Base-by-base conservation (phyloP, 2,888 invertebrate genomes). In the Melipona beecheii region DNA sequence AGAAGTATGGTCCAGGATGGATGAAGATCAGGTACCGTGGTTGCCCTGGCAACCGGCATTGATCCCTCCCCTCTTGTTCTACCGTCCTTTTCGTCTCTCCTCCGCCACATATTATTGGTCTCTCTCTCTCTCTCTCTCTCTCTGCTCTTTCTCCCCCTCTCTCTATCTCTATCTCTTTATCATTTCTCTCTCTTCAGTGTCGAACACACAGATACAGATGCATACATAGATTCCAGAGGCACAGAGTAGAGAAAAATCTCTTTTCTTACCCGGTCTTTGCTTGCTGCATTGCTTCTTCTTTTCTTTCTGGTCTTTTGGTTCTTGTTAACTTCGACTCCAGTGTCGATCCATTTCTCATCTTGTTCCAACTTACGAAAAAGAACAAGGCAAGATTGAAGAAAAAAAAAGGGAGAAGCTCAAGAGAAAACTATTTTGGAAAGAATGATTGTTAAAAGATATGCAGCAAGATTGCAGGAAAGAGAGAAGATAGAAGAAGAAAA, bases 1-100 rank as follows among this genome's bases (percentile, higher is more conserved):
- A 90, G 90, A 83, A 80, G 83, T 69, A 81, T 79, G 89, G 89
- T 90, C 87, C 89, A 92, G 92, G 91, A 92, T 91, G 90, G 87
- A 92, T 90, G 91, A 92, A 93, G 93, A 93, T 92, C 91, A 91
- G 92, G 92, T 91, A 91, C 90, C 90, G 90, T 89, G 92, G 94
- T 94, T 94, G 93, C 94, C 92, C 91, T 86, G 93, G 93, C 92
- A 91, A 94, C 94, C 93, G 91, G 93, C 94, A 94, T 94, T 93
- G 94, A 94, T 94, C 94, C 93, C 92, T 91, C 93, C 93, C 93
- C 92, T 90, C 92, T 89, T 84, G 81, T 81, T 87, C 89, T 84
- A 86, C 84, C 84, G 83, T 86, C 83, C 86, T 82, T 81, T 75
- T 86, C 83, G 69, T 77, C 85, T 85, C 84, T 86, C 84, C 70